Conservation (phyloP, 2,797 vertebrate species). For the Micromesistius poutassou region DNA sequence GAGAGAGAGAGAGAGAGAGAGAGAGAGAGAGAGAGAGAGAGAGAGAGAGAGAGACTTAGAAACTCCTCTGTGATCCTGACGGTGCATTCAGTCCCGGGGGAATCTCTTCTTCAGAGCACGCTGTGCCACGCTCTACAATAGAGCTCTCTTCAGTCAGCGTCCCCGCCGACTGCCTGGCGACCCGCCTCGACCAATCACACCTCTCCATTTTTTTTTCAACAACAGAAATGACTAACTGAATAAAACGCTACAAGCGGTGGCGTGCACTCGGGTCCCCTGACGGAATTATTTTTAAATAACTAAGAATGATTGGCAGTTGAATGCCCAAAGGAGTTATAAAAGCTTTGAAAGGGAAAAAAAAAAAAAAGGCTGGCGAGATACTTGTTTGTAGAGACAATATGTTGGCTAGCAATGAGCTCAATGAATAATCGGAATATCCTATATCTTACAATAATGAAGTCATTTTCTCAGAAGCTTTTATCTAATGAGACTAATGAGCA, state of each 20-base stretch:
- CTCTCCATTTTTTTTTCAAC: background rate
- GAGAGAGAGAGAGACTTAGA: too few species aligned
- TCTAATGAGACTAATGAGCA: background rate
- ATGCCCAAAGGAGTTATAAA: slow-evolving; percentile 1
- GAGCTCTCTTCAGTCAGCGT: slow-evolving; percentile 27
- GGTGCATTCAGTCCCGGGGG: slow-evolving; percentile 45
- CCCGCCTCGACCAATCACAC: slow-evolving; percentile 8
- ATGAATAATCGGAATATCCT: background rate
- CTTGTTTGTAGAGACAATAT: background rate
- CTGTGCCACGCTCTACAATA: slow-evolving; percentile 24
- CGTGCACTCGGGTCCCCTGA: slow-evolving; percentile 19
- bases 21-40: too few species aligned
- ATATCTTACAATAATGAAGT: too few species aligned
- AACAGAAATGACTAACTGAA: background rate
- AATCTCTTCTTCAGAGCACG: background rate
- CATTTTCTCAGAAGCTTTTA: background rate
- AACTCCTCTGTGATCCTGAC: slow-evolving; percentile 29
- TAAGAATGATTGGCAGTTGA: slow-evolving; percentile 27
- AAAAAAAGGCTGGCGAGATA: too few species aligned
- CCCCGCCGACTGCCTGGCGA: slow-evolving; percentile 16
- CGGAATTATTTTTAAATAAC: slow-evolving; percentile 23
- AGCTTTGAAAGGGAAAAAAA: background rate
- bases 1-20: too few species aligned
- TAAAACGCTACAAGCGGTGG: slow-evolving; percentile 24
- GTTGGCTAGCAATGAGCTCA: background rate